Evolutionary conservation across 2,888 invertebrate genomes (phyloP), one percentile per base, ranked within the genome.

Genomic region (Caenorhabditis sp.): DNA sequence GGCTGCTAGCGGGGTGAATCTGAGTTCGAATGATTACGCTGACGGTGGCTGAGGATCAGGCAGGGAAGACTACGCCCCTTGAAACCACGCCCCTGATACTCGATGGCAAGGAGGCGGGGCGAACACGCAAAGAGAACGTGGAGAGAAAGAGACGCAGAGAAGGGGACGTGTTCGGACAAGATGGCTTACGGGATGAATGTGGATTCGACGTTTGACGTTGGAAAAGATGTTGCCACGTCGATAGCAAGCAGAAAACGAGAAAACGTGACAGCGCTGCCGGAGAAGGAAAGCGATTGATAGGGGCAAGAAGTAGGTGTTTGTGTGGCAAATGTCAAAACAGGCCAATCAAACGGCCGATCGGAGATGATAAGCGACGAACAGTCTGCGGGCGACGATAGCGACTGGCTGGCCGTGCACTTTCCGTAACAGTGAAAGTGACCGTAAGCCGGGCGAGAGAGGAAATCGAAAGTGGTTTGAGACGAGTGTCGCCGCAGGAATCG

Each of bases 1-100:
- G 26, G 32, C 50, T 30, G 50, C 17, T 50, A n/a, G n/a, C n/a
- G n/a, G 50, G 22, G 20, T 17, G 46, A 46, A 43, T 58, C 58
- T 58, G 58, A 45, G 43, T 43, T 58, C 58, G 58, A 58, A 58
- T 58, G 58, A 58, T 58, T 58, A 52, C 4, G 50, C 11, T 7
- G 50, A 22, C 20, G 52, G 52, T 32, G 52, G 11, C 52, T 52
- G 43, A 26, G 58, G 43, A 58, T 41, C 30, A 45, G 41, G 15
- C 17, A 11, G 6, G 2, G 9, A 17, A 5, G 39, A 22, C 22
- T 11, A 22, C 35, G 24, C 37, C 35, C 24, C 39, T 32, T 17
- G 6, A 24, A n/a, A 30, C 30, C 58, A 58, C 58, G 58, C 58
- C 58, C 43, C 22, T 7, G 2, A 3, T 11, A 26, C 13, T 27